These are phyloP conservation scores for Probosciger aterrimus DNA, from an alignment of 2,113 vertebrate genomes.

Conservation along the genomic window DNA sequence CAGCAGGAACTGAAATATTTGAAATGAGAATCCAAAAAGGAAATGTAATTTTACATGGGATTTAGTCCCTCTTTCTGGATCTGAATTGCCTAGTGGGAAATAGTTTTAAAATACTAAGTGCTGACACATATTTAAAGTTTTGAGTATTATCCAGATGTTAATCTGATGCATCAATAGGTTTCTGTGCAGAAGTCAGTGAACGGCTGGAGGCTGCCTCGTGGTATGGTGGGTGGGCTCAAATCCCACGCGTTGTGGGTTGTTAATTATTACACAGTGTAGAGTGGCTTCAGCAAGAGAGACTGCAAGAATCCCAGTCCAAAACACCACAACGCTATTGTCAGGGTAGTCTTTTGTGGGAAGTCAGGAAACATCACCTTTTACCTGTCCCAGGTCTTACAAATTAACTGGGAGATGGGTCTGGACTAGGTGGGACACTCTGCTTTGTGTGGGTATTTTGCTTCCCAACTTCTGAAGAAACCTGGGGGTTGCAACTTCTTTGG, in stretches of 20 bases:
- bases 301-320: not conserved
- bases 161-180: not conserved
- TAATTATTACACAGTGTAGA: not conserved
- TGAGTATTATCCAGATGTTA: not conserved
- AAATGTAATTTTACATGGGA: not conserved
- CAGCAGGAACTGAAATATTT: not conserved
- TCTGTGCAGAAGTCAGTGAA: not conserved
- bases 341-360: not conserved
- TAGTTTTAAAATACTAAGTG: not conserved
- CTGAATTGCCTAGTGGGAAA: not conserved
- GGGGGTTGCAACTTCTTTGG: not conserved
- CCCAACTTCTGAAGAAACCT: not conserved
- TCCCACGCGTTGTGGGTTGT: accelerated
- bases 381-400: accelerated
- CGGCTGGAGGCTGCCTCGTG: not conserved
- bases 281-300: not conserved
- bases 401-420: not conserved
- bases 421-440: not conserved
- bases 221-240: not conserved
- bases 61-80: not conserved
- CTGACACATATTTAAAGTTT: not conserved
- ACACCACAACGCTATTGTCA: not conserved
- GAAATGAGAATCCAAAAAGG: not conserved
- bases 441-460: not conserved
- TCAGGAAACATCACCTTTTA: not conserved